A percentile compares a stretch with the other conserved stretches of the same genome.
Evolutionary conservation across 2,113 vertebrate species (phyloP).

Genomic region (Siniperca chuatsi): DNA sequence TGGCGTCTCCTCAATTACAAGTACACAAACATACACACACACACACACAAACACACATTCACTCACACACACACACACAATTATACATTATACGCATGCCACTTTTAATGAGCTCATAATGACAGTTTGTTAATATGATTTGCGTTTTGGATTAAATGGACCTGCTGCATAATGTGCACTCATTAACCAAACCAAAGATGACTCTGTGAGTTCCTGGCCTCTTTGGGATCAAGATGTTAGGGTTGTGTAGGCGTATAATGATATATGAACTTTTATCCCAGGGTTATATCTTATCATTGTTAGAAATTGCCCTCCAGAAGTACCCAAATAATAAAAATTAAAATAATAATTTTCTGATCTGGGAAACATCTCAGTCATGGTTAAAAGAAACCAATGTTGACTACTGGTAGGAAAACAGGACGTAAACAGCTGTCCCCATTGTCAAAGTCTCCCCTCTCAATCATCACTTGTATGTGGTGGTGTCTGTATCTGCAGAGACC

Average conservation of each 20-base stretch:
- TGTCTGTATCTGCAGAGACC: too few species aligned
- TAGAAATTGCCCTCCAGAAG: not conserved
- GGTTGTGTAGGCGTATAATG: not conserved
- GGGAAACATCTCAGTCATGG: not conserved
- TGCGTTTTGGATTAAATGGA: conserved; percentile 9
- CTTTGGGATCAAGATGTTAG: not conserved
- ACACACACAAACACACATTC: not conserved
- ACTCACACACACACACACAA: not conserved
- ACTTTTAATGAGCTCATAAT: conserved; percentile 22
- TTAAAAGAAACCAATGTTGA: not conserved
- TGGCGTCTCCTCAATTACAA: conserved; percentile 37
- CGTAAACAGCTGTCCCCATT: too few species aligned
- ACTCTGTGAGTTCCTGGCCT: not conserved
- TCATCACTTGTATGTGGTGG: too few species aligned
- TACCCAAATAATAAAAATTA: too few species aligned
- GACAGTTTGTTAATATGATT: conserved; percentile 11
- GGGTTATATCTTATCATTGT: not conserved
- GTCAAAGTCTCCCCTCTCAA: too few species aligned
- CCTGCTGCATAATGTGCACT: not conserved
- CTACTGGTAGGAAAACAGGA: not conserved
- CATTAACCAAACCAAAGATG: conserved; percentile 17
- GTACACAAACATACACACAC: not conserved
- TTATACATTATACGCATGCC: not conserved
- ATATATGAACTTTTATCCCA: not conserved
- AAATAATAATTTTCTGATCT: not conserved